phyloP scores from a whole-genome alignment of 2,888 invertebrate species.

The Spialia ferax region DNA sequence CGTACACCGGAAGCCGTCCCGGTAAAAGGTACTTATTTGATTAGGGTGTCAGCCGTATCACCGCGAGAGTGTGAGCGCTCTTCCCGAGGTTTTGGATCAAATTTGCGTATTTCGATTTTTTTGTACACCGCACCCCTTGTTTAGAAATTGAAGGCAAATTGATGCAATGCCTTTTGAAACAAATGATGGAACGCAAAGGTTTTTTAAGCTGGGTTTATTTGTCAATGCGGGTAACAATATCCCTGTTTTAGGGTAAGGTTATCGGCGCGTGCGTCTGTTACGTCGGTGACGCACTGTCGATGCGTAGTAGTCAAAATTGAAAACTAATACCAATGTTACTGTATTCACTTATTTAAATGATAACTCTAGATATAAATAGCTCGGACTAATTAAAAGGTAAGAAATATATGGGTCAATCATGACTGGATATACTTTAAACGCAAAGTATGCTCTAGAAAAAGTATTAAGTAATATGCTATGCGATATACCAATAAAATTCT shows the following conservation, averaged over 20 bases:
- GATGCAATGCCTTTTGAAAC: slow-evolving; percentile 42
- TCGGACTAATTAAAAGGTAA: too few relatives aligned
- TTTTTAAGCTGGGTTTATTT: slow-evolving; percentile 1
- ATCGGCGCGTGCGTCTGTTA: not conserved
- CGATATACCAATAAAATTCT: not conserved
- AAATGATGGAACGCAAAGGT: slow-evolving; percentile 13
- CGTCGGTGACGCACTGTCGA: too few relatives aligned
- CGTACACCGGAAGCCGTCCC: slow-evolving; percentile 55
- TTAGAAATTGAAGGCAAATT: slow-evolving; percentile 65
- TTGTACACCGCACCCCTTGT: slow-evolving; percentile 59
- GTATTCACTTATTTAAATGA: too few relatives aligned
- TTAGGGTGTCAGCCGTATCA: slow-evolving; percentile 86
- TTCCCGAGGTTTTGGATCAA: slow-evolving; percentile 83
- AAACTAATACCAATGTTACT: too few relatives aligned
- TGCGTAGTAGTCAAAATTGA: too few relatives aligned
- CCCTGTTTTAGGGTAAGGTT: not conserved
- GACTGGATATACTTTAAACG: too few relatives aligned
- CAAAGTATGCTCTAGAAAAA: too few relatives aligned
- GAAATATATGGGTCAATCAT: too few relatives aligned
- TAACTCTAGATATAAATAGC: too few relatives aligned
- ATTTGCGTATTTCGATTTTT: slow-evolving; percentile 84
- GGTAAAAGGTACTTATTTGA: slow-evolving; percentile 87
- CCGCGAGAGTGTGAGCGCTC: slow-evolving; percentile 81
- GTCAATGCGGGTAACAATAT: not conserved
- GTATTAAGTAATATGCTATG: too few relatives aligned